A percentile compares a stretch with the other conserved stretches of the same genome.
These are phyloP conservation scores for Xiphias gladius DNA, from an alignment of 2,113 vertebrate genomes.

Conservation along the genomic window DNA sequence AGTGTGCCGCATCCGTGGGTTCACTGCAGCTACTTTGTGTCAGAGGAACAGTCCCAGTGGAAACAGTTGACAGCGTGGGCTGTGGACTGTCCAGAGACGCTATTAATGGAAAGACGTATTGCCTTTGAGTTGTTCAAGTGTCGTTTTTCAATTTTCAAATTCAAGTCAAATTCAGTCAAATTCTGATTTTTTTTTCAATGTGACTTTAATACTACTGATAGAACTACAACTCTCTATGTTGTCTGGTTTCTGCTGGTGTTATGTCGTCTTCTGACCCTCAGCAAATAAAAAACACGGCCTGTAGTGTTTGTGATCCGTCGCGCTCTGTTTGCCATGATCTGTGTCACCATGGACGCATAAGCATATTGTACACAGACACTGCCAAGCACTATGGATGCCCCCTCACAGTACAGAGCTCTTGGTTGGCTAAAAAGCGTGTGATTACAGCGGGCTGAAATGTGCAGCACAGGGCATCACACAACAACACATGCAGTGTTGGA, in stretches of 20 bases:
- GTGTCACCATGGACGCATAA: slow-evolving; percentile 41
- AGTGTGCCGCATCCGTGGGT: too few species aligned
- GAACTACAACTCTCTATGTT: neutral
- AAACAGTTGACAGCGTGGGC: too few species aligned
- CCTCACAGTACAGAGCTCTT: neutral
- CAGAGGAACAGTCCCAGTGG: too few species aligned
- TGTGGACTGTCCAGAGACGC: too few species aligned
- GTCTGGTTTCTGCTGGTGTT: too few species aligned
- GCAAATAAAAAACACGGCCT: neutral
- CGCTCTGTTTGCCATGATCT: slow-evolving; percentile 35
- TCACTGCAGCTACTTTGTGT: too few species aligned
- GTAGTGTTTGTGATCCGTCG: slow-evolving; percentile 4
- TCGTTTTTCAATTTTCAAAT: too few species aligned
- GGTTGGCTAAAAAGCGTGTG: slow-evolving; percentile 29
- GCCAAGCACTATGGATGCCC: neutral
- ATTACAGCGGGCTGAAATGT: slow-evolving; percentile 24
- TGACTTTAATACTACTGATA: too few species aligned
- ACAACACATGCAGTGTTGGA: neutral
- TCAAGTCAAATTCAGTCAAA: too few species aligned
- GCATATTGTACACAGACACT: slow-evolving; percentile 19
- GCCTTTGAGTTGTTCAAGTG: too few species aligned
- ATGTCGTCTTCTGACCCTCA: neutral
- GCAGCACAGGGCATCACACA: slow-evolving; percentile 1
- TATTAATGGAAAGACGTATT: too few species aligned
- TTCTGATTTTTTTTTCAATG: too few species aligned